phyloP scores from a whole-genome alignment of 2,797 vertebrate genomes.

The Gallinago stenura region DNA sequence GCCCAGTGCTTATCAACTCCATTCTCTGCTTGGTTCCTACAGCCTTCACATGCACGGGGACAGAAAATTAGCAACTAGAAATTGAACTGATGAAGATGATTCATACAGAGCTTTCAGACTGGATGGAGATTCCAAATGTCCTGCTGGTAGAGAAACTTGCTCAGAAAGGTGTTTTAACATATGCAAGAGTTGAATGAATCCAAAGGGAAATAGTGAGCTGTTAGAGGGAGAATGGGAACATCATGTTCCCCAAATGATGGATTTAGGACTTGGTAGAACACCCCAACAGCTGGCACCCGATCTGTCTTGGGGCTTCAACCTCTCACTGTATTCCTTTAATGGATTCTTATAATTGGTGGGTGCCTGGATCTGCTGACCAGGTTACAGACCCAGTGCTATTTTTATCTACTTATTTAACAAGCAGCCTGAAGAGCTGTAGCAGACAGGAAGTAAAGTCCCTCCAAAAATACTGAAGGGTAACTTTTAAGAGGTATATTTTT shows the following conservation, averaged over 20 bases:
- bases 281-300: background rate
- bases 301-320: background rate
- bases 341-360: background rate
- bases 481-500: conserved; percentile 9
- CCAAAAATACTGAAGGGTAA: conserved; percentile 5
- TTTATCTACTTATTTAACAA: conserved; percentile 32
- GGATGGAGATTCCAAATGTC: background rate
- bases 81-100: background rate
- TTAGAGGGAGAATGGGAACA: background rate
- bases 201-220: background rate
- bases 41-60: background rate
- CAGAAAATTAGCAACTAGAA: background rate
- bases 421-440: conserved; percentile 3
- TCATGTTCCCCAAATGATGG: background rate
- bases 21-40: background rate
- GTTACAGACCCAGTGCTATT: background rate
- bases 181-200: background rate
- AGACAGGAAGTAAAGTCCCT: conserved; percentile 23
- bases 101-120: background rate
- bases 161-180: background rate
- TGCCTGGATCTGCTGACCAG: background rate
- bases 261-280: conserved; percentile 6
- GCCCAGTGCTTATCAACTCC: background rate
- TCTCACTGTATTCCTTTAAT: background rate
- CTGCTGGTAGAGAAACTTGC: background rate